phyloP scores from a whole-genome alignment of 2,888 invertebrate genomes.

The Myathropa florea region DNA sequence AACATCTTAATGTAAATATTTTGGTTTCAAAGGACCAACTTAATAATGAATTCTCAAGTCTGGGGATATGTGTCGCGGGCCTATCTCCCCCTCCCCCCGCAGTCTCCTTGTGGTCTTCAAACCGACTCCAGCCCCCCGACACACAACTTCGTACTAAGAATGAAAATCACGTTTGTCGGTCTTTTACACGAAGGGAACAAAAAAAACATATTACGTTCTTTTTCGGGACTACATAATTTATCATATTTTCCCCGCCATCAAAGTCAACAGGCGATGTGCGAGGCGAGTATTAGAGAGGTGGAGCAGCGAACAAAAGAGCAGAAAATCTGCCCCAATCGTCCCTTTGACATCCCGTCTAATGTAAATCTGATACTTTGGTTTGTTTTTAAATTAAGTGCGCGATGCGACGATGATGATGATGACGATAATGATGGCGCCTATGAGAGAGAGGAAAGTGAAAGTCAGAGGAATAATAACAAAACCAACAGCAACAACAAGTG shows the following conservation, averaged over 20 bases:
- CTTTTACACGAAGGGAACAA: neutral
- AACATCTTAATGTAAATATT: conserved; percentile 61
- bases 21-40: conserved; percentile 44
- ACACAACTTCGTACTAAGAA: neutral
- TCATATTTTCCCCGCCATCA: conserved; percentile 50
- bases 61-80: neutral
- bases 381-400: conserved; percentile 42
- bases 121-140: neutral
- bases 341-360: conserved; percentile 59
- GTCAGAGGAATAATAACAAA: conserved; percentile 31
- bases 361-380: conserved; percentile 56
- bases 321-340: conserved; percentile 26
- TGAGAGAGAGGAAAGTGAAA: neutral
- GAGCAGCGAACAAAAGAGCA: conserved; percentile 45
- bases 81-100: neutral
- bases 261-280: conserved; percentile 9
- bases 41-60: conserved; percentile 23
- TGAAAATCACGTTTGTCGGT: conserved; percentile 6
- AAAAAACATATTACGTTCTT: conserved; percentile 43
- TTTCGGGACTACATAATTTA: conserved; percentile 39
- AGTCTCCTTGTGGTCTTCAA: neutral
- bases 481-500: conserved; percentile 5
- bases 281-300: neutral
- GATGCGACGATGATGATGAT: neutral
- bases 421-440: conserved; percentile 3